phyloP scores from a whole-genome alignment of 2,888 invertebrate genomes.

The Noctua janthe region DNA sequence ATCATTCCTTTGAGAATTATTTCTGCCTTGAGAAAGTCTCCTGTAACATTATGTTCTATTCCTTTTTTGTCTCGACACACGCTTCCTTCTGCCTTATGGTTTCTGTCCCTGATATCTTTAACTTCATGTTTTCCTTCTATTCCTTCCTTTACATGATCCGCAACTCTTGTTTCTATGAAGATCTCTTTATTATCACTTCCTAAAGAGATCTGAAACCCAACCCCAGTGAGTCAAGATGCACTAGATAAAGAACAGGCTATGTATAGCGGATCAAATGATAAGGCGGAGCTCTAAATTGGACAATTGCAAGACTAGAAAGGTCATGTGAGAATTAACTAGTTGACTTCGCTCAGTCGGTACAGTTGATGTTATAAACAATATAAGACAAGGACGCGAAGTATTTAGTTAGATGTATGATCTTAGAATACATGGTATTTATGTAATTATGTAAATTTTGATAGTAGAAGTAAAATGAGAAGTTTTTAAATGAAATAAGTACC shows the following conservation, averaged over 20 bases:
- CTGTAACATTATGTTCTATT: not conserved
- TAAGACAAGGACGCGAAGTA: constrained; percentile 16
- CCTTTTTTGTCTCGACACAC: not conserved
- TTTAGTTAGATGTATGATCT: not conserved
- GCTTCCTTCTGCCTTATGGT: not conserved
- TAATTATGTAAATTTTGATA: not conserved
- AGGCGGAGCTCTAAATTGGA: constrained; percentile 54
- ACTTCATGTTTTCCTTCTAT: not conserved
- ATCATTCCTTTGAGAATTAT: not conserved
- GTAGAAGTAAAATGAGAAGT: not conserved
- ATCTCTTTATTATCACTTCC: constrained; percentile 23
- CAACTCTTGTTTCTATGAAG: not conserved
- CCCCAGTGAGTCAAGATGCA: constrained; percentile 30
- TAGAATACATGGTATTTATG: not conserved
- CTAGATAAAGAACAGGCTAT: constrained; percentile 3
- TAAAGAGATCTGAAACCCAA: constrained; percentile 22
- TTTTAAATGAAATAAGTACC: not conserved
- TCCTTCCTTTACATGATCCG: not conserved
- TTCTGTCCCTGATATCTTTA: not conserved
- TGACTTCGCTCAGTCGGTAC: constrained; percentile 23
- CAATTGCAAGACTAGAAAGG: constrained; percentile 58
- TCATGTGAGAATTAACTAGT: constrained; percentile 58
- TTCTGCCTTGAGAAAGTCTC: not conserved
- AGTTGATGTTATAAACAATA: constrained; percentile 29
- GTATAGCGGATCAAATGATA: constrained; percentile 31